A percentile compares a stretch with the other conserved stretches of the same genome.
These are phyloP conservation scores for Steinernema feltiae DNA, from an alignment of 1,140 invertebrate genomes.

Conservation along the genomic window DNA sequence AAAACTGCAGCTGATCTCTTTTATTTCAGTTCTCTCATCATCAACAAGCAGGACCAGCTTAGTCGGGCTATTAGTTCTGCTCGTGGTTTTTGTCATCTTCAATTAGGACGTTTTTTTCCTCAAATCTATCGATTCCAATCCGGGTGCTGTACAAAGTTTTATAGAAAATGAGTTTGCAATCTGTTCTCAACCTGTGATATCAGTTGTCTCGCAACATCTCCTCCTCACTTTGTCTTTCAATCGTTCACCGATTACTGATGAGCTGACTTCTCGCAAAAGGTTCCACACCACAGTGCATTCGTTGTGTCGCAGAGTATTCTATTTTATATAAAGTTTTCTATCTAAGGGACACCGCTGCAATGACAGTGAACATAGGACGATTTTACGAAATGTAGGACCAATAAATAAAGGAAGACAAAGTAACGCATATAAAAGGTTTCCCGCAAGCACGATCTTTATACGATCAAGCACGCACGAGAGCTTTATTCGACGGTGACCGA, in stretches of 20 bases:
- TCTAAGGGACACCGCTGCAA: not conserved
- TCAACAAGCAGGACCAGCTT: not conserved
- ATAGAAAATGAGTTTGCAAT: not conserved
- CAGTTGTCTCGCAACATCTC: not conserved
- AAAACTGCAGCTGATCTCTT: not conserved
- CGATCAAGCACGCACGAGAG: not conserved
- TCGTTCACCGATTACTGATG: not conserved
- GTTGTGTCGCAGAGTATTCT: not conserved
- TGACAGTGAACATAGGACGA: no score
- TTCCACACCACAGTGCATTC: not conserved
- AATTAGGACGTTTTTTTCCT: not conserved
- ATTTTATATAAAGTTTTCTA: no score
- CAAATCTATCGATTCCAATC: not conserved
- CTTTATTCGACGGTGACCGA: not conserved
- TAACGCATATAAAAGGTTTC: not conserved
- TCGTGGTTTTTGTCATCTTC: not conserved
- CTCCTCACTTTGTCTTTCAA: constrained; percentile 1
- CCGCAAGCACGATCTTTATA: not conserved
- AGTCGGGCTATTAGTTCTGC: not conserved
- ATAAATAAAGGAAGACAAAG: no score
- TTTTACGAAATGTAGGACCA: no score
- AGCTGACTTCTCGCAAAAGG: not conserved
- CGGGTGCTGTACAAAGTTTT: constrained; percentile 1
- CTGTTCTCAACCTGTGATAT: constrained; percentile 12
- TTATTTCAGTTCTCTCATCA: not conserved